Evolutionary conservation across 2,888 invertebrate genomes (phyloP).

Genomic region (Strigamia crassipes): DNA sequence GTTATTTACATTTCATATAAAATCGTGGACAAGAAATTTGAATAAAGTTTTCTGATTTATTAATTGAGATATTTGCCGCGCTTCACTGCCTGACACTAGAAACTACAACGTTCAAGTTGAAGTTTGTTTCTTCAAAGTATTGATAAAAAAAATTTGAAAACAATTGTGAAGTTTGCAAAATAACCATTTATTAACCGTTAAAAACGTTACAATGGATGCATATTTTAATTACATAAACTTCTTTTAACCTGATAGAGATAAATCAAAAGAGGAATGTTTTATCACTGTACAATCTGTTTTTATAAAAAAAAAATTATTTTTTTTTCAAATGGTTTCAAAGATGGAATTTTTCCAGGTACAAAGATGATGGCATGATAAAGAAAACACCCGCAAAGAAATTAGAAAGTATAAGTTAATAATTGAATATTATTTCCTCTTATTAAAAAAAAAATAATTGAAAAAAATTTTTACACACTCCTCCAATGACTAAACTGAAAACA

Average conservation of each 20-base stretch:
- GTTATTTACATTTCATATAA: too few relatives aligned
- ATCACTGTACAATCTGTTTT: neutral
- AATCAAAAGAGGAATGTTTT: slow-evolving; percentile 28
- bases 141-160: neutral
- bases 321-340: slow-evolving; percentile 14
- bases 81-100: too few relatives aligned
- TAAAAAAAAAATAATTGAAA: neutral
- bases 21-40: too few relatives aligned
- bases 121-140: too few relatives aligned
- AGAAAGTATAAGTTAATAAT: neutral
- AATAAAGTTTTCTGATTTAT: too few relatives aligned
- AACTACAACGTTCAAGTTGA: too few relatives aligned
- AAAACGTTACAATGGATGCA: slow-evolving; percentile 39
- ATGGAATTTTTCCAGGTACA: slow-evolving; percentile 43
- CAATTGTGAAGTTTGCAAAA: slow-evolving; percentile 44
- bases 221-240: slow-evolving; percentile 32
- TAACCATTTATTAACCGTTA: slow-evolving; percentile 44
- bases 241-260: slow-evolving; percentile 18
- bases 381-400: neutral
- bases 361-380: slow-evolving; percentile 39
- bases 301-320: neutral
- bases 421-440: neutral
- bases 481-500: neutral
- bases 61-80: too few relatives aligned
- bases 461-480: neutral